These are phyloP conservation scores for Trachelus tabidus DNA, from an alignment of 2,888 invertebrate species.

Conservation along the genomic window DNA sequence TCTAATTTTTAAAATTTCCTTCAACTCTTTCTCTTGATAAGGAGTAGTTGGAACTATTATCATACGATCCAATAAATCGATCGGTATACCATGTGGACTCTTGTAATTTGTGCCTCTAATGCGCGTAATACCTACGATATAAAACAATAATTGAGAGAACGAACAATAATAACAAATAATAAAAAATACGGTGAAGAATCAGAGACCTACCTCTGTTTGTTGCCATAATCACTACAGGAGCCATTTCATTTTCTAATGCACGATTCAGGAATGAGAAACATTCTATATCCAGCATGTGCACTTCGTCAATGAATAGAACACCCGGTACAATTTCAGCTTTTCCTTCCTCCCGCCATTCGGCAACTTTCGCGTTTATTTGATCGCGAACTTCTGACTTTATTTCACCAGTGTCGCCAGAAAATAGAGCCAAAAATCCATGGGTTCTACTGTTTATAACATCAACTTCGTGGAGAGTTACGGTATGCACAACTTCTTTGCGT, in stretches of 20 bases:
- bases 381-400: constrained; percentile 97
- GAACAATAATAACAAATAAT: background rate
- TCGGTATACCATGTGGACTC: constrained; percentile 97
- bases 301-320: constrained; percentile 96
- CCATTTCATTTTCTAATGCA: constrained; percentile 96
- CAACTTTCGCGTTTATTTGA: constrained; percentile 96
- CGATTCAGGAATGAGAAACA: constrained; percentile 98
- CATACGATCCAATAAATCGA: constrained; percentile 94
- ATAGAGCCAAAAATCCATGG: constrained; percentile 96
- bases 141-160: background rate
- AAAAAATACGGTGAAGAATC: background rate
- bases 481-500: constrained; percentile 96
- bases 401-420: constrained; percentile 99
- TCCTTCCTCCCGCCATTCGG: constrained; percentile 99
- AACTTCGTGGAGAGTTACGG: constrained; percentile 98
- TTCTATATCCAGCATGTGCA: constrained; percentile 98
- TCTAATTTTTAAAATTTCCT: constrained; percentile 92
- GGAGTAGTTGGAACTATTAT: constrained; percentile 93
- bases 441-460: constrained; percentile 99
- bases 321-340: constrained; percentile 99
- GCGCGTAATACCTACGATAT: constrained; percentile 79
- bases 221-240: constrained; percentile 98
- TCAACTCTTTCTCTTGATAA: constrained; percentile 88
- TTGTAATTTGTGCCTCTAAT: constrained; percentile 94
- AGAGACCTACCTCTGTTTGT: constrained; percentile 84